phyloP scores from a whole-genome alignment of 2,797 vertebrate species.

The Hephaestus fuliginosus region DNA sequence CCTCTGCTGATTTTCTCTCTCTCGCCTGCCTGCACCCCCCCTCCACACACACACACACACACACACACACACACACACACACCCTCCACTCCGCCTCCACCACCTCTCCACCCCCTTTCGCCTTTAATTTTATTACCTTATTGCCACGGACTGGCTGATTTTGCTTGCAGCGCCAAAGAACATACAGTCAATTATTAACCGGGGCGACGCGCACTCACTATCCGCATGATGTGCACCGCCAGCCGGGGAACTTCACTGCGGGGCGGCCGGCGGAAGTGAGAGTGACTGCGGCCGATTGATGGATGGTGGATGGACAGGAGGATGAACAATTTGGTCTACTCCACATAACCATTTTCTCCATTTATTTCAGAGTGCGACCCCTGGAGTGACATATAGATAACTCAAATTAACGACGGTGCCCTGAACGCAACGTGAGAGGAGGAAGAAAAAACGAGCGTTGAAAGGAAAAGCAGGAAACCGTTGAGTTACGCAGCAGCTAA shows the following conservation, averaged over 20 bases:
- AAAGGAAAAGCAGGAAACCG: not conserved
- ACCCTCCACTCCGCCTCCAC: too few species aligned
- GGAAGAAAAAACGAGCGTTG: not conserved
- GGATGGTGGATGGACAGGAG: not conserved
- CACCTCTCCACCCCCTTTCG: conserved; percentile 31
- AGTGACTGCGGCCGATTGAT: not conserved
- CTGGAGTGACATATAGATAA: not conserved
- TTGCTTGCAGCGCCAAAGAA: too few species aligned
- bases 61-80: too few species aligned
- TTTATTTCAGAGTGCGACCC: too few species aligned
- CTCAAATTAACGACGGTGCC: not conserved
- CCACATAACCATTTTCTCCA: too few species aligned
- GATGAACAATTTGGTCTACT: too few species aligned
- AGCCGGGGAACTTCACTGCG: conserved; percentile 12
- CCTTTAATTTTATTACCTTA: conserved; percentile 18
- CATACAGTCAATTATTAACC: conserved; percentile 48
- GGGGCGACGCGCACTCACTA: not conserved
- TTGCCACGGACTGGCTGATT: not conserved
- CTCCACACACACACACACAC: too few species aligned
- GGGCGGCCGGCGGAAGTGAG: too few species aligned
- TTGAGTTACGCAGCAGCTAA: not conserved
- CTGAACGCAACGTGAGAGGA: conserved; percentile 26
- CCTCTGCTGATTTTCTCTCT: conserved; percentile 14
- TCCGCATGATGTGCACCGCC: not conserved
- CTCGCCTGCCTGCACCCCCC: too few species aligned